Percentiles rank a stretch among this genome's conserved stretches.
Evolutionary conservation across 2,113 vertebrate genomes (phyloP).

Genomic region (Nasalis larvatus): DNA sequence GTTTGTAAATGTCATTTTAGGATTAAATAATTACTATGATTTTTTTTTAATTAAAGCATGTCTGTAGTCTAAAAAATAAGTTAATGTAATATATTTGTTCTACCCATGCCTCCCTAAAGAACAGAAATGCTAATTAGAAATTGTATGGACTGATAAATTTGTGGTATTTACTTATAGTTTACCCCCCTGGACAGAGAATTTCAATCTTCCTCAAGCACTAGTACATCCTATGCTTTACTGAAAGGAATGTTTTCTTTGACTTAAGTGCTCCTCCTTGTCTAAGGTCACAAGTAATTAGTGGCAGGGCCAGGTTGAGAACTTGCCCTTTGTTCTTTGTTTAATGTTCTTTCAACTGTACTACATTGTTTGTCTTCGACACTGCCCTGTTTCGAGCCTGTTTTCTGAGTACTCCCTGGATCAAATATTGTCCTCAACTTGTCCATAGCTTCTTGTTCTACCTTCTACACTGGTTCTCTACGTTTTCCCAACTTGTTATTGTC

Average conservation of each 20-base stretch:
- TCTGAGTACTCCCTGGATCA: not conserved
- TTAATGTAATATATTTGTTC: not conserved
- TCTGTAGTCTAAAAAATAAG: not conserved
- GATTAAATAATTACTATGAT: not conserved
- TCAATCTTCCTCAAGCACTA: not conserved
- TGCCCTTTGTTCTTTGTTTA: not conserved
- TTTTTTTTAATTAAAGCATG: not conserved
- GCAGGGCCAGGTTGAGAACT: not conserved
- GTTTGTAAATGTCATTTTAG: slow-evolving; percentile 51
- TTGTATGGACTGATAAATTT: not conserved
- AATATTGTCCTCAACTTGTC: not conserved
- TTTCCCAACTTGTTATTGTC: not conserved
- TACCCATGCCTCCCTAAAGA: not conserved
- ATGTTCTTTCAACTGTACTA: not conserved
- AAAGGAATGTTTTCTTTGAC: not conserved
- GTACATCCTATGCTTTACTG: not conserved
- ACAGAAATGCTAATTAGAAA: not conserved
- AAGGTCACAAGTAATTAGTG: not conserved
- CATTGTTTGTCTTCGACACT: not conserved
- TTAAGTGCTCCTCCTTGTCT: not conserved
- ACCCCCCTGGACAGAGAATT: not conserved
- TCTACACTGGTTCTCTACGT: not conserved
- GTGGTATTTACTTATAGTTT: not conserved
- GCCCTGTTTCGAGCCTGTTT: not conserved
- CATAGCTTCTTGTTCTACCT: not conserved